Conservation (phyloP, 1,140 invertebrate species). For the Brachystomella parvula region DNA sequence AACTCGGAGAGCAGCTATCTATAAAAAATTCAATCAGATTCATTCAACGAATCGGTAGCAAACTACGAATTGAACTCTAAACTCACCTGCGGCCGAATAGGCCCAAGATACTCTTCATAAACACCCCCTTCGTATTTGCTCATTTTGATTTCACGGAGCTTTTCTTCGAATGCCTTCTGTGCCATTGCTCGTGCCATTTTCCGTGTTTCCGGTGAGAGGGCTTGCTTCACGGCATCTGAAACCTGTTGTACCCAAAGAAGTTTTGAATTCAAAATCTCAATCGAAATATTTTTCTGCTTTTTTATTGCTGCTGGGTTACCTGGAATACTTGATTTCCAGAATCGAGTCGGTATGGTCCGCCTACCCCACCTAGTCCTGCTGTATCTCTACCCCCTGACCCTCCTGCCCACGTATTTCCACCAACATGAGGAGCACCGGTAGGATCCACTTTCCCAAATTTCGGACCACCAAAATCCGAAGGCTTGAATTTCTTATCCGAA, state of each 20-base stretch:
- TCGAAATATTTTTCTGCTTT: neutral
- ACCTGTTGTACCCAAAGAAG: constrained; percentile 47
- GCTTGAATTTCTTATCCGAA: constrained; percentile 21
- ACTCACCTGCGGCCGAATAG: constrained; percentile 67
- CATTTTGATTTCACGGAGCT: constrained; percentile 87
- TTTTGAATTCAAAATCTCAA: constrained; percentile 16
- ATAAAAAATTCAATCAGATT: constrained; percentile 15
- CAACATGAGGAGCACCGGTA: constrained; percentile 81
- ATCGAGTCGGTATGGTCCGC: constrained; percentile 83
- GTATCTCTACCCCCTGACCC: constrained; percentile 82
- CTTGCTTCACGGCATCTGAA: constrained; percentile 80
- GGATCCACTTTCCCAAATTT: constrained; percentile 90
- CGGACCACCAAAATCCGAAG: constrained; percentile 59
- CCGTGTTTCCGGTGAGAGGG: constrained; percentile 79
- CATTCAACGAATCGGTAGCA: neutral
- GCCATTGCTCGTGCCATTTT: constrained; percentile 88
- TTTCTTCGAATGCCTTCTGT: constrained; percentile 76
- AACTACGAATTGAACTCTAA: constrained; percentile 17
- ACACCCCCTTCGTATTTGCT: constrained; percentile 82
- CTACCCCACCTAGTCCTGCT: constrained; percentile 86
- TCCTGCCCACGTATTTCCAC: constrained; percentile 93
- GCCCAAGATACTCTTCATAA: constrained; percentile 70
- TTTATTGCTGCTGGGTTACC: constrained; percentile 46
- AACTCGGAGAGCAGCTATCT: constrained; percentile 52
- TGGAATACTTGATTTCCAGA: constrained; percentile 87